Conservation (phyloP, 2,888 invertebrate species). For the Nephrotoma flavescens region DNA sequence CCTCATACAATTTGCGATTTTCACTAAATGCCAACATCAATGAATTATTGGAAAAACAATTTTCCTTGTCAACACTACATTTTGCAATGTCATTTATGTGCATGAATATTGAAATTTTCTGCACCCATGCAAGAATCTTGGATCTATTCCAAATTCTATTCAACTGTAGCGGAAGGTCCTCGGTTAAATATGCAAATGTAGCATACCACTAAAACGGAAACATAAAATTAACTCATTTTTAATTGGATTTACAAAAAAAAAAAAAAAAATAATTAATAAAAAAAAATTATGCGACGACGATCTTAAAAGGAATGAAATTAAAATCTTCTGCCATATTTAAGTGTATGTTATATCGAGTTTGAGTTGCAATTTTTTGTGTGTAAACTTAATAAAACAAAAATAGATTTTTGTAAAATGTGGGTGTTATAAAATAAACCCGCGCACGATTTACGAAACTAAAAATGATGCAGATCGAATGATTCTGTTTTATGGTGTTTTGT, state of each 20-base stretch:
- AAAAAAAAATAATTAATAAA: background rate
- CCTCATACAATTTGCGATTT: no score
- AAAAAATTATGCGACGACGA: background rate
- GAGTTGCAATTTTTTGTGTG: background rate
- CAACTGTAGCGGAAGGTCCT: background rate
- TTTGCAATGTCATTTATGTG: background rate
- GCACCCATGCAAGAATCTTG: background rate
- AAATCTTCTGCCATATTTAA: background rate
- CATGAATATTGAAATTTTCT: background rate
- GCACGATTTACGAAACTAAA: background rate
- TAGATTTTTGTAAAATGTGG: background rate
- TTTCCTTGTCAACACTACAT: background rate
- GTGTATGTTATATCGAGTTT: background rate
- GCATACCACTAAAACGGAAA: background rate
- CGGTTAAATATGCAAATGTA: background rate
- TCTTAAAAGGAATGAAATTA: background rate
- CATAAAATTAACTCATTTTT: background rate
- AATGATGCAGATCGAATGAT: background rate
- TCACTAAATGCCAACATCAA: background rate
- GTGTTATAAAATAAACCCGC: background rate
- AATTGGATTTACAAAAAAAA: background rate
- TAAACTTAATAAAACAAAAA: background rate
- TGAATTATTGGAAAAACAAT: background rate
- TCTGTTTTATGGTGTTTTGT: background rate
- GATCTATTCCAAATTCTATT: background rate